Percentiles rank a stretch among this genome's conserved stretches.
These are phyloP conservation scores for Neocrepidodera transversa DNA, from an alignment of 2,888 invertebrate species.

Conservation along the genomic window DNA sequence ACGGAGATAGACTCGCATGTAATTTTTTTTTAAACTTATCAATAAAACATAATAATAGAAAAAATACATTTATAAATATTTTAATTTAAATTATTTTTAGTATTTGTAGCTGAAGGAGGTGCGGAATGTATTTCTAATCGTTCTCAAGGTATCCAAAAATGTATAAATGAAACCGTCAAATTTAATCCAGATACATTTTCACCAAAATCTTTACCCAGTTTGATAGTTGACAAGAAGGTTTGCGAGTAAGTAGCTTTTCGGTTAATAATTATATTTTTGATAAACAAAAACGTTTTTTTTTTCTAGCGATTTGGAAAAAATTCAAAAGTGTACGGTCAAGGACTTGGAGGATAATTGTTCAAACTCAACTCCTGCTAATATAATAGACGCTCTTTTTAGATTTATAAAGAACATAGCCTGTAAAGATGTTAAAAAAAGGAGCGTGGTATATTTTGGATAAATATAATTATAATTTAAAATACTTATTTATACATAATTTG, in stretches of 20 bases:
- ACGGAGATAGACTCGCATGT: constrained; percentile 67
- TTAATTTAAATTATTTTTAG: no score
- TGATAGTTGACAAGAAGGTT: constrained; percentile 66
- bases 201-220: constrained; percentile 63
- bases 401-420: constrained; percentile 67
- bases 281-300: constrained; percentile 4
- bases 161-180: constrained; percentile 70
- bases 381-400: constrained; percentile 76
- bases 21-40: constrained; percentile 33
- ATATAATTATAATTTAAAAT: no score
- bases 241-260: constrained; percentile 61
- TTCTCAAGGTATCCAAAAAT: constrained; percentile 67
- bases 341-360: constrained; percentile 69
- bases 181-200: constrained; percentile 56
- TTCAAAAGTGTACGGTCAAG: constrained; percentile 66
- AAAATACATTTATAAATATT: neutral
- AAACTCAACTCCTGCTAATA: constrained; percentile 79
- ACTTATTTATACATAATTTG: no score
- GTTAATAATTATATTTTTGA: neutral
- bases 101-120: constrained; percentile 64
- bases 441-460: constrained; percentile 8
- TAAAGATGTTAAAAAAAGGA: constrained; percentile 40
- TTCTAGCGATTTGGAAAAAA: constrained; percentile 63
- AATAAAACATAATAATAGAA: neutral
- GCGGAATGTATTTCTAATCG: constrained; percentile 64